Evolutionary conservation across 2,797 vertebrate genomes (phyloP), one percentile per base, ranked within the genome.

Genomic region (Pangasius djambal): DNA sequence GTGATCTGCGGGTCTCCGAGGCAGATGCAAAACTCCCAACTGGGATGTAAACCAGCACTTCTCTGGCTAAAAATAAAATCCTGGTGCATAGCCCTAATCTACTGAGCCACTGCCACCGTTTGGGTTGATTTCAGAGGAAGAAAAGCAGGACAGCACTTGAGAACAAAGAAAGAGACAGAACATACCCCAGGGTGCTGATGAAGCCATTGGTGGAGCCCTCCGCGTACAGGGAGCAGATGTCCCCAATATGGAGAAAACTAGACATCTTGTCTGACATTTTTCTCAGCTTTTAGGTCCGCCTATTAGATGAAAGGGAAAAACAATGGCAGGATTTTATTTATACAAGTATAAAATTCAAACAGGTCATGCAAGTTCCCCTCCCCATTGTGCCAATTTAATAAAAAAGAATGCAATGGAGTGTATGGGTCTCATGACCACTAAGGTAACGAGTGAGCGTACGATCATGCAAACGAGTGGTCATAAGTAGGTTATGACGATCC

Each of bases 181-280:
- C 98, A 97, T 96, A 99, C 99, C 99, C 98, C 95, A 99, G 95
- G 91, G 98, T 99, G 97, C 98, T 99, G 96, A 99, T 99, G 95
- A 99, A 99, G 94, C 99, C 99, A 94, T 97, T 98, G 87, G 98
- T 99, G 91, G 99, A 98, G 87, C 98, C 98, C 92, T 99, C 99
- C 0, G 99, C 98, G 92, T 99, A 99, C 88, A 99, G 96, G 95
- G 98, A 99, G 94, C 98, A 99, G 92, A 99, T 97, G 96, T 99
- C 99, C 95, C 99, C 99, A 75, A 99, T 99, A 91, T 99, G 99
- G 92, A 99, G 97, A 94, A 99, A 99, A 94, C 98, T 99, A 90
- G 99, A 99, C 97, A 99, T 99, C 96, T 99, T 99, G 96, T 99
- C 98, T 22, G 98, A 99, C 99, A 99, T 99, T 95, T 94, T 96